Evolutionary conservation across 2,888 invertebrate species (phyloP), one percentile per base, ranked within the genome.

Genomic region (Scaeva pyrastri): DNA sequence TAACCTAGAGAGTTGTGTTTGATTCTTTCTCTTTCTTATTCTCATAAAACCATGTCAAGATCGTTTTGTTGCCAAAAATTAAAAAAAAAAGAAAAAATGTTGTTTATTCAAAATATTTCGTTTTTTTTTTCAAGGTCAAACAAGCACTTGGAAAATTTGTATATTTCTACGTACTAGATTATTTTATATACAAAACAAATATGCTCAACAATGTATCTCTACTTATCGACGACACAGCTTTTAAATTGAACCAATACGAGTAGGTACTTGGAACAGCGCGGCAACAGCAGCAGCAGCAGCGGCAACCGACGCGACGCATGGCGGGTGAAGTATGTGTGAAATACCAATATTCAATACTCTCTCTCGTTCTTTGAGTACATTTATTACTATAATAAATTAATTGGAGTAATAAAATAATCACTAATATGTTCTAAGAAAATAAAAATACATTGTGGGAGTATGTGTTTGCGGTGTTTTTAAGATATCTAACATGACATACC

Each of bases 21-120:
- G 21, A 55, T 45, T 55, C 68, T 68, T 52, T 60, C 7, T 19
- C 39, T 12, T 62, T 72, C 31, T 19, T 31, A 19, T 12, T 55
- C 72, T 82, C 58, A 10, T 19, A 64, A 71, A 84, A 84, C 43
- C 79, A 75, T 84, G 84, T 84, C 84, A 84, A 84, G 84, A 79
- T 79, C 84, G 71, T 50, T 71, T 48, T 19, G 79, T 75, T 84
- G 84, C 84, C 84, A 75, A 84, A 84, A 84, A 79, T 79, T 31
- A 5, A 31, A 84, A 75, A 36, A 39, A 48, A 21, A 41, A n/a
- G n/a, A 41, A 79, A 64, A 21, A 55, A 23, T 60, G 14, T 66
- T 68, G 58, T 70, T 71, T 71, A 62, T 74, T 78, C 60, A 41
- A 62, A 77, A 55, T 50, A 19, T 45, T 62, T 45, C 6, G 39